These are phyloP conservation scores for Crotophaga sulcirostris DNA, from an alignment of 2,113 vertebrate species.

Conservation along the genomic window DNA sequence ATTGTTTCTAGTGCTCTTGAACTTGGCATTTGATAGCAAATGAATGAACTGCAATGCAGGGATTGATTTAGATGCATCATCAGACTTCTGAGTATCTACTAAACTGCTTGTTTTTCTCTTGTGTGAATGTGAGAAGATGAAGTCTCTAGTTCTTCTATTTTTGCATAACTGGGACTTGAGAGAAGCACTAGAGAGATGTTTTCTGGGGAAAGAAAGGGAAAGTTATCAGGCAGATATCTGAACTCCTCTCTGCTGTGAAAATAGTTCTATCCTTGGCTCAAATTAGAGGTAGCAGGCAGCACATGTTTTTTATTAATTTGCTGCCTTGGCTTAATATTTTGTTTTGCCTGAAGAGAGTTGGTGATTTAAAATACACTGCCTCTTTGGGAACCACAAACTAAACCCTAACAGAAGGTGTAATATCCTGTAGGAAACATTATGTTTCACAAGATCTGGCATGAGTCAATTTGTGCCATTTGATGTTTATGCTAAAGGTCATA, in stretches of 20 bases:
- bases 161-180: rapidly evolving
- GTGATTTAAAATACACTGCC: neutral
- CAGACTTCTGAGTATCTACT: neutral
- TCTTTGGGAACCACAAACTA: neutral
- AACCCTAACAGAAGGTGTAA: neutral
- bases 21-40: neutral
- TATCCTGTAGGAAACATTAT: neutral
- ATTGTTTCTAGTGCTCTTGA: neutral
- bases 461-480: neutral
- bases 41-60: neutral
- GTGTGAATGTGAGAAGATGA: neutral
- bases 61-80: rapidly evolving
- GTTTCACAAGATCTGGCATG: neutral
- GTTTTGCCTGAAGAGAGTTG: neutral
- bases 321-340: neutral
- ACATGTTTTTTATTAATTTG: neutral
- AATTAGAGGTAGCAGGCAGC: neutral
- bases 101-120: neutral
- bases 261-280: neutral
- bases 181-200: neutral
- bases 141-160: neutral
- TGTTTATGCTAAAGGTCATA: neutral
- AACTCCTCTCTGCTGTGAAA: neutral
- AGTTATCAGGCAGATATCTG: neutral
- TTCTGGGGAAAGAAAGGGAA: neutral